These are phyloP conservation scores for Gymnothorax reevesii DNA, from an alignment of 2,797 vertebrate species.

Conservation along the genomic window DNA sequence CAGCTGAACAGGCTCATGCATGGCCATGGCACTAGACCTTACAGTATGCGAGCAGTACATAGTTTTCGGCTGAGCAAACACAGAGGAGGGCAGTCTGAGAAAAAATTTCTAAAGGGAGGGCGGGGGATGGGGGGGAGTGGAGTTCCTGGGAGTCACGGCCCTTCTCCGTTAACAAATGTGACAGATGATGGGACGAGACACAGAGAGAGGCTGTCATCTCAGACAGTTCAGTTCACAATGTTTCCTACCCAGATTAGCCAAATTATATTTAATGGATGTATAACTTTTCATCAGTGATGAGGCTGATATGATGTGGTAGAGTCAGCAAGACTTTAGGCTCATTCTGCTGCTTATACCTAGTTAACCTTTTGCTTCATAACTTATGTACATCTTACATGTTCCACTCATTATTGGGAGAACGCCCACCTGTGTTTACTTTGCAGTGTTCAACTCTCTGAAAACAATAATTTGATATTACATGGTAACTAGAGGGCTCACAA, in stretches of 20 bases:
- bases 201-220: slow-evolving; percentile 38
- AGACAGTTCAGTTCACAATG: neutral
- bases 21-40: slow-evolving; percentile 37
- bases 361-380: too few species aligned
- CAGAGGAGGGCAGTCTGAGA: slow-evolving; percentile 14
- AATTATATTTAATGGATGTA: neutral
- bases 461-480: neutral
- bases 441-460: neutral
- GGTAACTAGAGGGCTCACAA: neutral
- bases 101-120: neutral
- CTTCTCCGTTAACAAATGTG: slow-evolving; percentile 18
- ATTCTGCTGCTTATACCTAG: too few species aligned
- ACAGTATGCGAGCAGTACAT: slow-evolving; percentile 39
- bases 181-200: slow-evolving; percentile 2
- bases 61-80: slow-evolving; percentile 41
- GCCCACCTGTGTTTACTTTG: neutral
- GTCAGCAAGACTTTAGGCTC: too few species aligned
- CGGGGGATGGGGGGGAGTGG: too few species aligned
- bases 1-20: slow-evolving; percentile 32
- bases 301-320: neutral
- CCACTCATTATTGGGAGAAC: neutral
- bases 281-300: neutral
- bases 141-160: neutral
- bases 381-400: neutral
- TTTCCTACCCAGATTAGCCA: neutral